Percentiles rank a stretch among this genome's conserved stretches.
phyloP scores from a whole-genome alignment of 2,797 vertebrate species.

The Pterois miles region DNA sequence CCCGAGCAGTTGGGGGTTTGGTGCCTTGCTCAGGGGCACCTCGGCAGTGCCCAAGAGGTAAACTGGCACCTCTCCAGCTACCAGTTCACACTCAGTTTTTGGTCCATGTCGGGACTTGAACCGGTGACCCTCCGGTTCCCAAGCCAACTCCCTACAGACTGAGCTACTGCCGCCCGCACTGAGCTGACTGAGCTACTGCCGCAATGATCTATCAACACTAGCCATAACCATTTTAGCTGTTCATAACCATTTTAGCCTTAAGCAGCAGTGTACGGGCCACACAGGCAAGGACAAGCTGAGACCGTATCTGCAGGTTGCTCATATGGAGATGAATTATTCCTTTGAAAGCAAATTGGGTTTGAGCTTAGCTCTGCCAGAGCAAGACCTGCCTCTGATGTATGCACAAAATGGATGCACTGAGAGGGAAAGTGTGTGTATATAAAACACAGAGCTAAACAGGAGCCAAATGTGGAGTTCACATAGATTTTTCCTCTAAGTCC shows the following conservation, averaged over 20 bases:
- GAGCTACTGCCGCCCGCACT: too few species aligned
- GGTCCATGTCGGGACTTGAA: too few species aligned
- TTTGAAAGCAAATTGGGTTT: slow-evolving; percentile 65
- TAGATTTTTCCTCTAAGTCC: neutral
- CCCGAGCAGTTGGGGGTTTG: too few species aligned
- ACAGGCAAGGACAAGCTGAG: slow-evolving; percentile 43
- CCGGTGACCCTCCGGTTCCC: too few species aligned
- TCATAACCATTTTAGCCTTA: too few species aligned
- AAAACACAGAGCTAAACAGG: slow-evolving; percentile 13
- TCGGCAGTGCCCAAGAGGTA: too few species aligned
- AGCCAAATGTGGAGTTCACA: slow-evolving; percentile 5
- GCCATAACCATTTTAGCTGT: slow-evolving; percentile 15
- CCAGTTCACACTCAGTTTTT: too few species aligned
- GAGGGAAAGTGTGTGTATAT: neutral
- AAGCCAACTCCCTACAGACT: too few species aligned
- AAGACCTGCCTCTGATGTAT: slow-evolving; percentile 40
- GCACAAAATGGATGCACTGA: slow-evolving; percentile 23
- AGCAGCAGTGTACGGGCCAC: neutral
- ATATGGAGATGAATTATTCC: slow-evolving; percentile 64
- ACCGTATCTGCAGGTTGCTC: slow-evolving; percentile 32
- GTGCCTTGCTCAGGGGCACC: too few species aligned
- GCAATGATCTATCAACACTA: slow-evolving; percentile 46
- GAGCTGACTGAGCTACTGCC: too few species aligned
- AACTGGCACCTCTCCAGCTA: too few species aligned
- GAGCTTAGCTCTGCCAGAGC: slow-evolving; percentile 54